phyloP scores from a whole-genome alignment of 1,140 invertebrate species.

The Danaus plexippus region DNA sequence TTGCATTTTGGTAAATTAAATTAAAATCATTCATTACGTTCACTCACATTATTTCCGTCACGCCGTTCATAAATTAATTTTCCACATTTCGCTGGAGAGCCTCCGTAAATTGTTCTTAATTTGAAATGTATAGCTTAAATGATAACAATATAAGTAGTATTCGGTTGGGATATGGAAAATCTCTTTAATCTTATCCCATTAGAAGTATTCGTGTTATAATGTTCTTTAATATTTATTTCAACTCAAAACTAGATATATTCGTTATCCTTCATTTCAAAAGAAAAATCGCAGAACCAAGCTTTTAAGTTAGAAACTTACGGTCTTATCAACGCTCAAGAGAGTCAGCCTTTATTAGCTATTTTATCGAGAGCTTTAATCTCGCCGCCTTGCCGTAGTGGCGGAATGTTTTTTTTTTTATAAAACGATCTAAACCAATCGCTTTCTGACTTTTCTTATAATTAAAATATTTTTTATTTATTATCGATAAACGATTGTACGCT shows the following conservation, averaged over 20 bases:
- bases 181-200: conserved; percentile 14
- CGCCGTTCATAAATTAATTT: conserved; percentile 61
- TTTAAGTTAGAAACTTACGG: conserved; percentile 21
- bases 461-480: conserved; percentile 5
- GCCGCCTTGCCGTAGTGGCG: conserved; percentile 21
- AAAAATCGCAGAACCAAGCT: conserved; percentile 15
- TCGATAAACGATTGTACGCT: neutral
- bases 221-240: conserved; percentile 2
- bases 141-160: conserved; percentile 58
- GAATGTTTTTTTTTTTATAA: conserved; percentile 21
- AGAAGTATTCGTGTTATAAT: conserved; percentile 4
- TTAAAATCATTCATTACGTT: conserved; percentile 62
- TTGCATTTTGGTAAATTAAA: conserved; percentile 43
- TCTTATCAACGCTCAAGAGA: conserved; percentile 28
- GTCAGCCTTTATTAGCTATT: conserved; percentile 30
- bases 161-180: conserved; percentile 11
- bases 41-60: conserved; percentile 60
- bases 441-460: conserved; percentile 10
- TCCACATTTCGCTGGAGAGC: conserved; percentile 57
- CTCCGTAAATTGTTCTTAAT: conserved; percentile 67
- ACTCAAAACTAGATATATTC: neutral
- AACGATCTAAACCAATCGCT: conserved; percentile 16
- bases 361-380: conserved; percentile 31
- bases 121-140: conserved; percentile 63
- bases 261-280: conserved; percentile 13